These are phyloP conservation scores for Forbesichthys agassizii DNA, from an alignment of 2,113 vertebrate species.

Conservation along the genomic window DNA sequence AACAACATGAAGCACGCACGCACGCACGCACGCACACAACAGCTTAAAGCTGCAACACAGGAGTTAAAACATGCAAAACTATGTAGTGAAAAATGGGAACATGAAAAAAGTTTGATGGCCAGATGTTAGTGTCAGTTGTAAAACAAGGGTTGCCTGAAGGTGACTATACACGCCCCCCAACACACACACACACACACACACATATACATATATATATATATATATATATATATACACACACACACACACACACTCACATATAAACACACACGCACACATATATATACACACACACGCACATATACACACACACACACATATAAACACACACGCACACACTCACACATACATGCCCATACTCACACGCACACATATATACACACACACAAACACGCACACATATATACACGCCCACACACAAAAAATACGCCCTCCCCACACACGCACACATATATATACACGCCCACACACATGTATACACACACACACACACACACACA, in stretches of 20 bases:
- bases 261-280: neutral
- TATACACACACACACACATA: too few relatives aligned
- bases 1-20: conserved; percentile 2
- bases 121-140: neutral
- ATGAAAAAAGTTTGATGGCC: neutral
- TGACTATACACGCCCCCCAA: neutral
- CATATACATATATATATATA: too few relatives aligned
- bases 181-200: too few relatives aligned
- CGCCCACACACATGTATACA: neutral
- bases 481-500: neutral
- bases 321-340: too few relatives aligned
- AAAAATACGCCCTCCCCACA: neutral
- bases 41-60: conserved; percentile 11
- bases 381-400: conserved; percentile 1
- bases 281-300: too few relatives aligned
- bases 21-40: conserved; percentile 8
- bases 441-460: neutral
- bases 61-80: neutral
- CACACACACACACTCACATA: neutral
- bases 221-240: too few relatives aligned
- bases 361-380: conserved; percentile 7
- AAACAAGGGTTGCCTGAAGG: too few relatives aligned
- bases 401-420: neutral
- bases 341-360: too few relatives aligned
- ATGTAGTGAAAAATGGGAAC: neutral